Conservation (phyloP, 2,888 invertebrate genomes). For the Apomyelois bistriatella region DNA sequence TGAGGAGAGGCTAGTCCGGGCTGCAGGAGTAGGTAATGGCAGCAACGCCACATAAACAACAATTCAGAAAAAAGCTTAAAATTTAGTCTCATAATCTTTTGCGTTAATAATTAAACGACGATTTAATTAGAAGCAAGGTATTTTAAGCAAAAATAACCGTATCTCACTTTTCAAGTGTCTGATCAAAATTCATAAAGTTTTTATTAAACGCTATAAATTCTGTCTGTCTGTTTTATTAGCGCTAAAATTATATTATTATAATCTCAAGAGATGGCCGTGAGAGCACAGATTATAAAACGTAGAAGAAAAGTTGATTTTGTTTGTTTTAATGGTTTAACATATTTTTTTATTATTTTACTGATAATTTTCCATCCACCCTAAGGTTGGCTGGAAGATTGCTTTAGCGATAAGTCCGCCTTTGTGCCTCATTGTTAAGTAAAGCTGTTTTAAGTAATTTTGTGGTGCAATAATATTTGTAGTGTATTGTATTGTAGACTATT, state of each 20-base stretch:
- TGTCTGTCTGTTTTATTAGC: conserved; percentile 1
- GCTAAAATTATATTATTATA: conserved; percentile 5
- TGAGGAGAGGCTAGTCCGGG: too few species aligned
- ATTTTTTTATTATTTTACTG: too few species aligned
- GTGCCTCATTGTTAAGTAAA: too few species aligned
- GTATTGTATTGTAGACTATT: too few species aligned
- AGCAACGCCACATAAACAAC: too few species aligned
- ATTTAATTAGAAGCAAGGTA: conserved; percentile 2
- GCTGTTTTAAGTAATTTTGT: too few species aligned
- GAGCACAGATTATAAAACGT: neutral
- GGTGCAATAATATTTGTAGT: too few species aligned
- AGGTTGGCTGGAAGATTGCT: too few species aligned
- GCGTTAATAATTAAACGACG: neutral
- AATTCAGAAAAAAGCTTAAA: neutral
- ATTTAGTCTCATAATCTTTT: conserved; percentile 1
- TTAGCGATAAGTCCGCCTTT: too few species aligned
- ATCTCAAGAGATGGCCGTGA: neutral
- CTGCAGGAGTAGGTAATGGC: too few species aligned
- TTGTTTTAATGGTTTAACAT: neutral
- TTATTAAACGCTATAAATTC: conserved; percentile 9
- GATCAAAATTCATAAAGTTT: conserved; percentile 8
- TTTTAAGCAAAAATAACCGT: neutral
- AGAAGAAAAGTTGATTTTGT: neutral
- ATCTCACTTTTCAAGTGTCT: conserved; percentile 5
- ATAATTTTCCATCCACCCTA: too few species aligned